Evolutionary conservation across 2,888 invertebrate species (phyloP).

Genomic region (Euspilapteryx auroguttella): DNA sequence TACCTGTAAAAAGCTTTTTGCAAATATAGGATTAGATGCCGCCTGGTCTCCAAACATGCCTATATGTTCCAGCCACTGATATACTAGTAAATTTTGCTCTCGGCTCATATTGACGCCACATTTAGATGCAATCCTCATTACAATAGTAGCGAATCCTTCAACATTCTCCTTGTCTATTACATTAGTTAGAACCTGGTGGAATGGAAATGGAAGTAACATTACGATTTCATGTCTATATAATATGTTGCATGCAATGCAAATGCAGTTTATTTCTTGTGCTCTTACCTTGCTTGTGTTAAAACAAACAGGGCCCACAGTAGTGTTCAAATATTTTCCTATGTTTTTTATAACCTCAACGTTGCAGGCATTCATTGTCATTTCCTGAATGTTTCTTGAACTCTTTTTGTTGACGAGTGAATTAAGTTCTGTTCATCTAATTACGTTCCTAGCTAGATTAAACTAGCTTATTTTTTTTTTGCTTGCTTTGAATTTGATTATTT

Average conservation of each 20-base stretch:
- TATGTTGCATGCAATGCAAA: no score
- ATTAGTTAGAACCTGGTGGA: slow-evolving; percentile 57
- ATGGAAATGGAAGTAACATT: slow-evolving; percentile 5
- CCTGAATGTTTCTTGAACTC: slow-evolving; percentile 47
- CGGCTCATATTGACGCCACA: slow-evolving; percentile 31
- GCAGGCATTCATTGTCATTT: slow-evolving; percentile 22
- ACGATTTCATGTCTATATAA: no score
- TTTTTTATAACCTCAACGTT: slow-evolving; percentile 42
- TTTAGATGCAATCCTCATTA: slow-evolving; percentile 41
- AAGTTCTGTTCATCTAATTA: no score
- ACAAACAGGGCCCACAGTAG: slow-evolving; percentile 47
- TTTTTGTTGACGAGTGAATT: no score
- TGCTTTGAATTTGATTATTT: no score
- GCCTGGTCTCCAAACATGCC: slow-evolving; percentile 57
- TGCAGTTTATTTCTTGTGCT: no score
- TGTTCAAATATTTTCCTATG: slow-evolving; percentile 55
- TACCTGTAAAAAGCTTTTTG: slow-evolving; percentile 55
- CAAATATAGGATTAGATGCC: slow-evolving; percentile 30
- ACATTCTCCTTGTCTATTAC: slow-evolving; percentile 38
- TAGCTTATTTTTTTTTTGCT: no score
- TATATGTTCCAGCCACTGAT: slow-evolving; percentile 72
- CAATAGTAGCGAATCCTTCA: slow-evolving; percentile 55
- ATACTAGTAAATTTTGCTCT: slow-evolving; percentile 40
- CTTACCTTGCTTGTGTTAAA: slow-evolving; percentile 56
- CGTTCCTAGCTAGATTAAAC: no score